Percentiles rank a stretch among this genome's conserved stretches.
phyloP scores from a whole-genome alignment of 2,113 vertebrate genomes.

The Pterocles burchelli region DNA sequence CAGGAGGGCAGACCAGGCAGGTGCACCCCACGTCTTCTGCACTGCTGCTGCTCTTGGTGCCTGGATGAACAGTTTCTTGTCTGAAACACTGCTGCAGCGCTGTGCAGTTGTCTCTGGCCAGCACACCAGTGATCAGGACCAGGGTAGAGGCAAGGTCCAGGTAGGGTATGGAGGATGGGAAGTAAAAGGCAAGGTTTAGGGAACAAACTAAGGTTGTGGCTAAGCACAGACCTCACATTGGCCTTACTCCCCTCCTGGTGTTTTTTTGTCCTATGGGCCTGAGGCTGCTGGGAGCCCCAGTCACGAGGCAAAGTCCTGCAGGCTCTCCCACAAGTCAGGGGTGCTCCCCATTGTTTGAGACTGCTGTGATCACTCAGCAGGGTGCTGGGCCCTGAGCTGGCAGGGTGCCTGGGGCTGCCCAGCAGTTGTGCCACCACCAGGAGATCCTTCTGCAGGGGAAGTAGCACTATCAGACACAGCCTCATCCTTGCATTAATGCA shows the following conservation, averaged over 20 bases:
- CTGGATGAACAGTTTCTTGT: background rate
- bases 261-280: background rate
- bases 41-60: rapidly evolving
- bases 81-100: background rate
- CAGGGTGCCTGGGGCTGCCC: background rate
- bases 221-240: background rate
- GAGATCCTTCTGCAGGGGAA: background rate
- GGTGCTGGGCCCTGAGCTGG: background rate
- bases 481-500: background rate
- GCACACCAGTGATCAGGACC: background rate
- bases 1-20: background rate
- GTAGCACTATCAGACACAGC: background rate
- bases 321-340: background rate
- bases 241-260: background rate
- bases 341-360: background rate
- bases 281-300: background rate
- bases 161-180: background rate
- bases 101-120: background rate
- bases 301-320: background rate
- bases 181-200: background rate
- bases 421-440: background rate
- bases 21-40: background rate
- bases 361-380: background rate
- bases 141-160: background rate
- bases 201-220: background rate